phyloP scores from a whole-genome alignment of 2,888 invertebrate genomes.

The Heliothis peltigera region DNA sequence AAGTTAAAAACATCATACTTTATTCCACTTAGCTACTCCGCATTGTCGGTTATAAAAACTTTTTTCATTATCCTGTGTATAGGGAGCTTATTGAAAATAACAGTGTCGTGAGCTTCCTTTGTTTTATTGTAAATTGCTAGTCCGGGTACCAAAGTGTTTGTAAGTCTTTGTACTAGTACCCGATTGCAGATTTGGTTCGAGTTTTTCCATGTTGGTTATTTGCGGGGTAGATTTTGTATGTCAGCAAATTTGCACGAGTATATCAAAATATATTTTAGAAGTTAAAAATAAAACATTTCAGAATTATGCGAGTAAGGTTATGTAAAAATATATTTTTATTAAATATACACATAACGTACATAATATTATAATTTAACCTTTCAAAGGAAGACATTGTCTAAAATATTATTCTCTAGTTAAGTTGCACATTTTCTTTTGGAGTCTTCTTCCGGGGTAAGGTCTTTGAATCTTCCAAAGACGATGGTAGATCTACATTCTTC shows the following conservation, averaged over 20 bases:
- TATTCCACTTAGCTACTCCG: slow-evolving; percentile 63
- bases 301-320: not conserved
- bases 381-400: not conserved
- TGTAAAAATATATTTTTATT: not conserved
- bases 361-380: not conserved
- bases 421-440: slow-evolving; percentile 2
- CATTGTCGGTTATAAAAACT: slow-evolving; percentile 85
- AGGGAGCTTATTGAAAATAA: slow-evolving; percentile 86
- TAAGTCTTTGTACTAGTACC: slow-evolving; percentile 25
- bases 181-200: slow-evolving; percentile 18
- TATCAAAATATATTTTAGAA: not conserved
- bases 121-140: slow-evolving; percentile 80
- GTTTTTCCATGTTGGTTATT: slow-evolving; percentile 3
- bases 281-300: not conserved
- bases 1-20: slow-evolving; percentile 64
- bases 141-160: slow-evolving; percentile 47
- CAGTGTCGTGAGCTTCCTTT: slow-evolving; percentile 75
- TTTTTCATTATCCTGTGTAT: slow-evolving; percentile 84
- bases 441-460: slow-evolving; percentile 49
- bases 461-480: slow-evolving; percentile 74
- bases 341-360: not conserved
- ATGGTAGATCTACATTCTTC: slow-evolving; percentile 75
- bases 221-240: not conserved
- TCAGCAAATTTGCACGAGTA: not conserved
- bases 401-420: slow-evolving; percentile 9